Evolutionary conservation across 2,888 invertebrate species (phyloP), one percentile per base, ranked within the genome.

Genomic region (Phengaris arion): DNA sequence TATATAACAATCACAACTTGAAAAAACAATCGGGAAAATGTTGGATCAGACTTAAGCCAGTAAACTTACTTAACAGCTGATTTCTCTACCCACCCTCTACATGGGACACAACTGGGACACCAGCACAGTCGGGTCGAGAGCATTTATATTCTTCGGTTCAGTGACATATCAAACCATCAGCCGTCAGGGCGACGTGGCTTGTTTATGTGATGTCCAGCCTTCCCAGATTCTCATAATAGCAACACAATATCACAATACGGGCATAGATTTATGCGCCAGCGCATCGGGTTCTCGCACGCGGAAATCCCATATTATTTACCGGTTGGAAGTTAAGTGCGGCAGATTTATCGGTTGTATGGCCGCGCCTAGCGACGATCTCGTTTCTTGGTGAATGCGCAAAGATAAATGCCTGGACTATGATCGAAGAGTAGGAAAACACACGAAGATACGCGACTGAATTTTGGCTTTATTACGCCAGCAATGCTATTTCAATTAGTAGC

Each of bases 251-350:
- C 93, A 93, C 93, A 93, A 93, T 92, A 87, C 90, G 83, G 89
- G 91, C 93, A 89, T 87, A 92, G 93, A 93, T 93, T 93, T 93
- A 93, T 93, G 92, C 89, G 83, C 85, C 84, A 86, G 90, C 90
- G 91, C 91, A 89, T 90, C 92, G 89, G 86, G 87, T 87, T 87
- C 91, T 87, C 89, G 92, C 93, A 93, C 92, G 91, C 92, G 93
- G 93, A 93, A 93, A 93, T 92, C 93, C 91, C 91, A 91, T 92
- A 91, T 93, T 93, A 93, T 93, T 93, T 93, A 93, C 93, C 93
- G 92, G 92, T 92, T 90, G 92, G 89, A 90, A 91, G 91, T 88
- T 92, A 92, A 92, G 91, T 91, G 92, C 92, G 89, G 91, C 90
- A 91, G 92, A 93, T 93, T 93, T 93, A 93, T 93, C 92, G 91